Evolutionary conservation across 2,888 invertebrate species (phyloP), one percentile per base, ranked within the genome.

Genomic region (Scaptomyza polygonia): DNA sequence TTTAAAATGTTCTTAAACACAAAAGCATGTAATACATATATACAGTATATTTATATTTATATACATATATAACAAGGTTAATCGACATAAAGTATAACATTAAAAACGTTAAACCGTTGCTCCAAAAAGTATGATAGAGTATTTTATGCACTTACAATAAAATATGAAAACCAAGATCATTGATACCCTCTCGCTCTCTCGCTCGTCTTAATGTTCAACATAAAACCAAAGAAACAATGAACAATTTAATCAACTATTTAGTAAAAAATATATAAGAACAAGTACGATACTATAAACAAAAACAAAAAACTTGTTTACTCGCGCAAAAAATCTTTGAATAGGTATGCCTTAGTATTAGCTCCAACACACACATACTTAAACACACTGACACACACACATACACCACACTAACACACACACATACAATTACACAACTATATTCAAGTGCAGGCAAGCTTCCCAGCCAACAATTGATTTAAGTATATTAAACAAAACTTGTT

Each of bases 251-350:
- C 39, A 67, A 62, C 36, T 61, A 69, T 57, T 42, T 57, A 51
- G 48, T 55, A 44, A 51, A 59, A 47, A 16, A 16, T 36, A 47
- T 36, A 47, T 56, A 59, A 34, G 34, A 51, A 54, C 66, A 59
- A 34, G 34, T 54, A 54, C 66, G 32, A 65, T 57, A 63, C 53
- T 29, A 66, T 73, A 69, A 71, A 43, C 80, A 83, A 71, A 39
- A 16, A 69, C 70, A 43, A 83, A 83, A 71, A 39, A 16, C 9
- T 5, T 25, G 14, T 36, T 36, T 70, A 67, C 63, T 75, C 74
- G 76, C 84, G 77, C 81, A 81, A 84, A 88, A 88, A 88, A 89
- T 87, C 89, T 83, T 88, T 88, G 67, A 80, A 78, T 88, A 86
- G 88, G 89, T 88, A 89, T 88, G 89, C 86, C 85, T 74, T 73